Percentiles rank a stretch among this genome's conserved stretches.
Evolutionary conservation across 2,888 invertebrate genomes (phyloP).

Genomic region (Leptopilina drosophilae): DNA sequence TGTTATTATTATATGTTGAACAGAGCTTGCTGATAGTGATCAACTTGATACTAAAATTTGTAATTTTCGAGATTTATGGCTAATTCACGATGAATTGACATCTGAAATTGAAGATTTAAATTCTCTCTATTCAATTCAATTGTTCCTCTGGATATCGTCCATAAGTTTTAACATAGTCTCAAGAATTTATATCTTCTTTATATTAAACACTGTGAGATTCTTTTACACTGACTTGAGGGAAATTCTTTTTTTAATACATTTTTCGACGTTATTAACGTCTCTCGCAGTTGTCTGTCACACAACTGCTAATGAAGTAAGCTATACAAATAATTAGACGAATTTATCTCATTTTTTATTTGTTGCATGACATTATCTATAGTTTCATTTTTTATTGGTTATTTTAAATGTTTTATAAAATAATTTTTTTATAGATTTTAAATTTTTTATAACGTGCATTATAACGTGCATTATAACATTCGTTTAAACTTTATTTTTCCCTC

Average conservation of each 20-base stretch:
- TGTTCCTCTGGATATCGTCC: neutral
- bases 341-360: no score
- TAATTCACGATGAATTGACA: neutral
- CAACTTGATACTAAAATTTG: neutral
- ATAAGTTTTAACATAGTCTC: neutral
- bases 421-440: no score
- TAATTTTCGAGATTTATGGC: neutral
- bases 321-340: no score
- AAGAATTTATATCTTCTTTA: neutral
- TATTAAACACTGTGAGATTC: neutral
- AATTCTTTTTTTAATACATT: neutral
- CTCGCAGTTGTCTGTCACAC: neutral
- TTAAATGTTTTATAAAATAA: no score
- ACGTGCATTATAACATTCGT: no score
- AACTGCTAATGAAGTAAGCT: slow-evolving; percentile 23
- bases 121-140: neutral
- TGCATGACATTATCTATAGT: no score
- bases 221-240: neutral
- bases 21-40: no score
- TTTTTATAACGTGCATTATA: no score
- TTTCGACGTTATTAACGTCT: neutral
- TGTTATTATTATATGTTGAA: no score
- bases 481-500: no score
- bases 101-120: neutral
- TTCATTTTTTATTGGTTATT: no score